Evolutionary conservation across 2,888 invertebrate genomes (phyloP), one percentile per base, ranked within the genome.

Genomic region (Lithophane socia): DNA sequence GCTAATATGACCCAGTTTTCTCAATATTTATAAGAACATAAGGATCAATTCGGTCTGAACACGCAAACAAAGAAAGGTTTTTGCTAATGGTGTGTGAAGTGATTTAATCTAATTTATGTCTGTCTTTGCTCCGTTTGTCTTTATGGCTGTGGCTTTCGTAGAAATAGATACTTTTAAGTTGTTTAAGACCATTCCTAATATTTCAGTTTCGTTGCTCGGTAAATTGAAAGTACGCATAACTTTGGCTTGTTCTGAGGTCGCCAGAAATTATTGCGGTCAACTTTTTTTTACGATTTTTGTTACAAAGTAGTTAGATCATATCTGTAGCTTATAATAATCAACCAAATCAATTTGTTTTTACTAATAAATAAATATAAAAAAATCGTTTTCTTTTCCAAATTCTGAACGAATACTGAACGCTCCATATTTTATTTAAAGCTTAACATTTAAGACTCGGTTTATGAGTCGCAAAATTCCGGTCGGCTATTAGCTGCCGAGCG

Each of bases 41-140:
- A 86, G 88, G 89, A 85, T 84, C 77, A 87, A 87, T 90, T 91
- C 90, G 64, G 86, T 84, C 73, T 88, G 87, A 74, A 84, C 82
- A 84, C 79, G 75, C 77, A 85, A 85, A 89, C 91, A 90, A 92
- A 89, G 89, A 88, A 91, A 88, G 87, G 87, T 87, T 91, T 90
- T 89, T 90, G 90, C 92, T 94, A 94, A 95, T 95, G 94, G 94
- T 87, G 93, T 93, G 93, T 94, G 91, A 94, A 93, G 92, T 93
- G 92, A 94, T 93, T 94, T 94, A 93, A 94, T 94, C 94, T 93
- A 92, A 90, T 92, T 92, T 92, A 92, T 92, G 92, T 91, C 91
- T 86, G 91, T 90, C 88, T 87, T 89, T 88, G 90, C 90, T 91
- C 89, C 90, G 88, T 91, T 90, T 89, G 90, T 91, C 90, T 92